phyloP scores from a whole-genome alignment of 1,140 invertebrate species.

The Drosophila nebulosa region DNA sequence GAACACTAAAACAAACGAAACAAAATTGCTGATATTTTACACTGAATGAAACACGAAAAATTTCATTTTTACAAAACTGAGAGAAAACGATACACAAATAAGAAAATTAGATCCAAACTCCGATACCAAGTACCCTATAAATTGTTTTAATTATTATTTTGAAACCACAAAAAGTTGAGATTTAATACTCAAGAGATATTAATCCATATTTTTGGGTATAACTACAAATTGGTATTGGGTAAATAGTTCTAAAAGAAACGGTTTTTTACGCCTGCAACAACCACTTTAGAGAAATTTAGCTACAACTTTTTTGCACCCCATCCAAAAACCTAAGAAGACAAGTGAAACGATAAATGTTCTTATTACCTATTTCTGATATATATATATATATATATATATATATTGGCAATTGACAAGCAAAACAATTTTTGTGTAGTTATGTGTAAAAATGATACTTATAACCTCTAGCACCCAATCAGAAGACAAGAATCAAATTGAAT shows the following conservation, averaged over 20 bases:
- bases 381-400: constrained; percentile 18
- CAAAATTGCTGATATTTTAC: constrained; percentile 74
- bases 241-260: constrained; percentile 24
- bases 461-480: not conserved
- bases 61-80: constrained; percentile 46
- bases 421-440: constrained; percentile 67
- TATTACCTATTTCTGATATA: constrained; percentile 22
- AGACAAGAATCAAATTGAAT: constrained; percentile 40
- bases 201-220: not conserved
- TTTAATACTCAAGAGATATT: not conserved
- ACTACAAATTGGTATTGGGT: not conserved
- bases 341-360: constrained; percentile 27
- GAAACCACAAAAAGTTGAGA: not conserved
- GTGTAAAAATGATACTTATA: constrained; percentile 25
- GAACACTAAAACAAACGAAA: constrained; percentile 43
- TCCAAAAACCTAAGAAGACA: not conserved
- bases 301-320: constrained; percentile 64
- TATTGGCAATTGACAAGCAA: constrained; percentile 38
- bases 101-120: not conserved
- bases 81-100: not conserved
- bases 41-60: constrained; percentile 43
- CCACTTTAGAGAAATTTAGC: constrained; percentile 67
- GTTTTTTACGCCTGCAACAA: constrained; percentile 54
- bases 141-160: not conserved
- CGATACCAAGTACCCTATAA: not conserved